phyloP scores from a whole-genome alignment of 1,140 invertebrate species.

The Drosophila parabipectinata region DNA sequence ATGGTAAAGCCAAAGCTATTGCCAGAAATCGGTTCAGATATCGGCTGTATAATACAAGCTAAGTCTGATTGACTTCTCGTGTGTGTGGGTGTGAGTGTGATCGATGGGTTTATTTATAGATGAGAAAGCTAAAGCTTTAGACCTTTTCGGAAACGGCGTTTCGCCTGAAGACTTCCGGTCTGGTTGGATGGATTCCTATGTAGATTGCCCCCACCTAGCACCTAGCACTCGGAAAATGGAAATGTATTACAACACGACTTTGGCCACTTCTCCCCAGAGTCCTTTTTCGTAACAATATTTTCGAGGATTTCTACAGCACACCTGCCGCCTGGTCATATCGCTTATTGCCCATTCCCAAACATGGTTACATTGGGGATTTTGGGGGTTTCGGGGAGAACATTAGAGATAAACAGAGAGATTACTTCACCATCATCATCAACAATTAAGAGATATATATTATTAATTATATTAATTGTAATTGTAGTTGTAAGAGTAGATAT shows the following conservation, averaged over 20 bases:
- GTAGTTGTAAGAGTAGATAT: slow-evolving; percentile 43
- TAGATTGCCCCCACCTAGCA: slow-evolving; percentile 32
- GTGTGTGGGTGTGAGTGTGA: slow-evolving; percentile 12
- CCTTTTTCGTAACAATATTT: slow-evolving; percentile 79
- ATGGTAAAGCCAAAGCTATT: slow-evolving; percentile 64
- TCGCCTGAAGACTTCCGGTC: slow-evolving; percentile 15
- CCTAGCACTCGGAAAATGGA: slow-evolving; percentile 75
- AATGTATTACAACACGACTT: slow-evolving; percentile 84
- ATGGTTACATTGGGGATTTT: slow-evolving; percentile 68
- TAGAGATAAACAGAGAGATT: slow-evolving; percentile 85
- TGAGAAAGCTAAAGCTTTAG: slow-evolving; percentile 33
- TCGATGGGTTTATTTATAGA: slow-evolving; percentile 59
- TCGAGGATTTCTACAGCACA: slow-evolving; percentile 85
- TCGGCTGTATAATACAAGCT: slow-evolving; percentile 74
- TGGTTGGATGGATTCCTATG: slow-evolving; percentile 13
- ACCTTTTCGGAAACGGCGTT: slow-evolving; percentile 14
- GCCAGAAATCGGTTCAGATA: slow-evolving; percentile 57
- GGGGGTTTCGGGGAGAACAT: slow-evolving; percentile 62
- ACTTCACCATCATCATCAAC: slow-evolving; percentile 83
- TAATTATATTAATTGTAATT: slow-evolving; percentile 34
- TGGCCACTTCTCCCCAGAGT: slow-evolving; percentile 84
- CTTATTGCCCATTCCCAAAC: slow-evolving; percentile 87
- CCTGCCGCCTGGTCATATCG: slow-evolving; percentile 88
- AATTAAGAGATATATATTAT: slow-evolving; percentile 76
- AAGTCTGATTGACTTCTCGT: slow-evolving; percentile 32